Evolutionary conservation across 2,113 vertebrate species (phyloP).

Genomic region (Ictalurus furcatus): DNA sequence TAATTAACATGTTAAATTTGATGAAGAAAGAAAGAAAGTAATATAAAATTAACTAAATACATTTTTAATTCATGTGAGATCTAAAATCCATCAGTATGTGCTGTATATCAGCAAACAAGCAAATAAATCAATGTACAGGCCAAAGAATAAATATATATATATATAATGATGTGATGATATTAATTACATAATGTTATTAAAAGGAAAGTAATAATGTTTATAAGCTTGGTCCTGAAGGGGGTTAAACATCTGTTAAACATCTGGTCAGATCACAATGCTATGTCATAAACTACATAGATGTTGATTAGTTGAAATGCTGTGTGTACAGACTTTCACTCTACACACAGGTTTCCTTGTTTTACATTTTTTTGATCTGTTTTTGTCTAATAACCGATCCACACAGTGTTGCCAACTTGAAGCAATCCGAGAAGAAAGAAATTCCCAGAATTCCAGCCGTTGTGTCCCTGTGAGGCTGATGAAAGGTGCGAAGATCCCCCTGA

Average conservation of each 20-base stretch:
- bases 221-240: not conserved
- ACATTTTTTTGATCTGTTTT: not conserved
- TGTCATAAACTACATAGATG: not conserved
- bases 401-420: constrained; percentile 20
- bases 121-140: constrained; percentile 9
- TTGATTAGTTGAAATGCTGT: not conserved
- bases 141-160: not conserved
- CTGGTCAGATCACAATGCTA: not conserved
- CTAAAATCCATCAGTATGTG: too few relatives aligned
- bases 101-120: not conserved
- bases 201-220: not conserved
- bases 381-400: constrained; percentile 31
- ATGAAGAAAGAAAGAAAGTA: not conserved
- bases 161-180: not conserved
- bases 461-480: constrained; percentile 43
- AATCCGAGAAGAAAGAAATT: constrained; percentile 44
- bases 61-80: not conserved
- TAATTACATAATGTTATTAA: not conserved
- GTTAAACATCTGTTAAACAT: constrained; percentile 25
- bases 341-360: not conserved
- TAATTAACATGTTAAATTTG: not conserved
- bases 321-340: not conserved
- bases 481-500: constrained; percentile 70
- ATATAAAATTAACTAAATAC: not conserved
- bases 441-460: constrained; percentile 49